A percentile compares a stretch with the other conserved stretches of the same genome.
These are phyloP conservation scores for Tribolium freemani DNA, from an alignment of 2,888 invertebrate species.

Conservation along the genomic window DNA sequence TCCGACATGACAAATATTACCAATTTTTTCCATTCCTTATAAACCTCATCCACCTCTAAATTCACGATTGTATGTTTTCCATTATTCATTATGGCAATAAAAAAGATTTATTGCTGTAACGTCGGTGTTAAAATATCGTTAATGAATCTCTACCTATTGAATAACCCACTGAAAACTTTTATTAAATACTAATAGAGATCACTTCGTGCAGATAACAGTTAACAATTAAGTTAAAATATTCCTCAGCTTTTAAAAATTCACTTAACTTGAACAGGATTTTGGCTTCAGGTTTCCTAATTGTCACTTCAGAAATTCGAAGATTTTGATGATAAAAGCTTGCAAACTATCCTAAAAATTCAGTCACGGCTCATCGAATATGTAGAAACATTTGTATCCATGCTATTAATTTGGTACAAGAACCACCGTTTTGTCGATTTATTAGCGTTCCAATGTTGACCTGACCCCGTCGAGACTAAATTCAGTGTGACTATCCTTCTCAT, in stretches of 20 bases:
- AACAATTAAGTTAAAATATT: background rate
- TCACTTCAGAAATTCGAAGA: background rate
- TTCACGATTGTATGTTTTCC: conserved; percentile 11
- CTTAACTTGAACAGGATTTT: background rate
- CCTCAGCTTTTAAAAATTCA: background rate
- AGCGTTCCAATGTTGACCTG: conserved; percentile 12
- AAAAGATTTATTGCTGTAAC: conserved; percentile 29
- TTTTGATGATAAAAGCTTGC: background rate
- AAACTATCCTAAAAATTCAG: conserved; percentile 5
- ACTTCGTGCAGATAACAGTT: background rate
- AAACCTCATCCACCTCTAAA: background rate
- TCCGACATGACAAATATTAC: background rate
- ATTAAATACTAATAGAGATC: background rate
- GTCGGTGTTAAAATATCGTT: conserved; percentile 16
- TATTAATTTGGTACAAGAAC: conserved; percentile 19
- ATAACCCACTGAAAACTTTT: background rate
- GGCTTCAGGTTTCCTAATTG: too few relatives aligned
- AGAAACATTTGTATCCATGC: conserved; percentile 13
- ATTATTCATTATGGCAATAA: conserved; percentile 22
- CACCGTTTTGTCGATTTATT: conserved; percentile 27
- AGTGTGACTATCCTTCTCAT: background rate
- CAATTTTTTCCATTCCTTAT: background rate
- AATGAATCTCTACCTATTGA: background rate
- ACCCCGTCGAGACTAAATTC: background rate
- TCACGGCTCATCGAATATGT: conserved; percentile 23